Evolutionary conservation across 2,888 invertebrate species (phyloP).

Genomic region (Tolmerus cingulatus): DNA sequence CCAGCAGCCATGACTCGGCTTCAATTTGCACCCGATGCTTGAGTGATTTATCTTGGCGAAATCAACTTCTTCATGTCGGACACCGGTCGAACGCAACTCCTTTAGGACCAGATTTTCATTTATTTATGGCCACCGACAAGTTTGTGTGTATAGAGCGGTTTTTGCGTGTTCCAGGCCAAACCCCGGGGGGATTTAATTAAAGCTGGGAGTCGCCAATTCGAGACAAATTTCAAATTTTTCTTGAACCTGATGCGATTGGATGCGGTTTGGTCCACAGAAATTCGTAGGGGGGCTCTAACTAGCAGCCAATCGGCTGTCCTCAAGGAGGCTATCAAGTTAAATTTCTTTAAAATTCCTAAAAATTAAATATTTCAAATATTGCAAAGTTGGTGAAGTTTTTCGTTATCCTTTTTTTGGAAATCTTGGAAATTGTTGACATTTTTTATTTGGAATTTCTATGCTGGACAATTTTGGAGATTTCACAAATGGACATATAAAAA

Average conservation of each 20-base stretch:
- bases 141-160: neutral
- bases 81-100: conserved; percentile 8
- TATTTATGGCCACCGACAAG: conserved; percentile 29
- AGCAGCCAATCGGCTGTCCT: neutral
- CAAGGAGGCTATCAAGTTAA: neutral
- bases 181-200: conserved; percentile 40
- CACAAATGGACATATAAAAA: neutral
- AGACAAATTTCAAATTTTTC: conserved; percentile 33
- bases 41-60: conserved; percentile 40
- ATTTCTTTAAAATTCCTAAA: neutral
- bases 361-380: neutral
- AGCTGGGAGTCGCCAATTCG: conserved; percentile 11
- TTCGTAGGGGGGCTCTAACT: neutral
- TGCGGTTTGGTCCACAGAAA: neutral
- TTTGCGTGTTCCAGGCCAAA: neutral
- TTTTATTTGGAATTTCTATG: neutral
- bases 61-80: conserved; percentile 31
- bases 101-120: conserved; percentile 40
- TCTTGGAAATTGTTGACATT: neutral
- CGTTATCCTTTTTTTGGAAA: neutral
- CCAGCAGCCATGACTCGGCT: conserved; percentile 9
- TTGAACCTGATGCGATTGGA: conserved; percentile 5
- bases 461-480: neutral
- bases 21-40: conserved; percentile 38
- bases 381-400: neutral